A percentile compares a stretch with the other conserved stretches of the same genome.
Evolutionary conservation across 2,797 vertebrate species (phyloP).

Genomic region (Setipinna tenuifilis): DNA sequence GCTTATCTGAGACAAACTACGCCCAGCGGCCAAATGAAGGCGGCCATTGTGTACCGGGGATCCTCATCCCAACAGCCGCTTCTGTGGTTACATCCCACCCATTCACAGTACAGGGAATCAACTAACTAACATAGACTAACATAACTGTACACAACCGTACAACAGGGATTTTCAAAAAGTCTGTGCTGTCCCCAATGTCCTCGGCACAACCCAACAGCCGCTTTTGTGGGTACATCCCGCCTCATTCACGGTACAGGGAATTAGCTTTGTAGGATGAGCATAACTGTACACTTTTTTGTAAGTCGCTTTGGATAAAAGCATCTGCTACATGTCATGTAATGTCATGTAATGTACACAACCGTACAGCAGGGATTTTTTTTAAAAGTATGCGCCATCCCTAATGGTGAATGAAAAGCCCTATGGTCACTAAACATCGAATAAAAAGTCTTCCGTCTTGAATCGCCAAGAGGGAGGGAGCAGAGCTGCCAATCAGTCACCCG

Average conservation of each 20-base stretch:
- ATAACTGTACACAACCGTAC: neutral
- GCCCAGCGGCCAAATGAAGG: neutral
- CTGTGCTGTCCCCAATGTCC: neutral
- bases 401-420: too few relatives aligned
- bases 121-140: neutral
- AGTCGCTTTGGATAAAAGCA: too few relatives aligned
- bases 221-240: too few relatives aligned
- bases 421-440: neutral
- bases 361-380: too few relatives aligned
- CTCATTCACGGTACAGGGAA: too few relatives aligned
- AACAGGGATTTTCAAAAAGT: too few relatives aligned
- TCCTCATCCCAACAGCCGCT: neutral
- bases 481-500: neutral
- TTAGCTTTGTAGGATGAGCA: too few relatives aligned
- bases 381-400: neutral
- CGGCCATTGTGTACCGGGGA: neutral
- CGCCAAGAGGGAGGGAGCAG: neutral
- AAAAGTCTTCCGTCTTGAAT: neutral
- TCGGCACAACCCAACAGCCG: too few relatives aligned
- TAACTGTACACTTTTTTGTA: too few relatives aligned
- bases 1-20: constrained; percentile 29
- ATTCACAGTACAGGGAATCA: neutral
- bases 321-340: too few relatives aligned
- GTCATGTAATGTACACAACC: neutral
- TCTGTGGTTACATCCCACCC: too few relatives aligned